A percentile compares a stretch with the other conserved stretches of the same genome.
phyloP scores from a whole-genome alignment of 2,797 vertebrate species.

The Coracias cyanogaster region DNA sequence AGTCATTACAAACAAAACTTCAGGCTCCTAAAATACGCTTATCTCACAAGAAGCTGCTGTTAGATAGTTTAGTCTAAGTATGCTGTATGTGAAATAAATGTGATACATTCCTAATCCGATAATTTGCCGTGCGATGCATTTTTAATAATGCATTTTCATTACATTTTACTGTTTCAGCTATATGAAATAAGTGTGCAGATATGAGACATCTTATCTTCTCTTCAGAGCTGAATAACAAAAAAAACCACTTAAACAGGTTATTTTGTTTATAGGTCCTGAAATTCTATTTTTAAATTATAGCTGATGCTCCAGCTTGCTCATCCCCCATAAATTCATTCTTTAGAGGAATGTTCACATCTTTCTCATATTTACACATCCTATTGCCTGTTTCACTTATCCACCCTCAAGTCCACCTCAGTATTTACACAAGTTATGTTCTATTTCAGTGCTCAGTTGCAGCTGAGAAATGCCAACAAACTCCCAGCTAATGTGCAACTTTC shows the following conservation, averaged over 20 bases:
- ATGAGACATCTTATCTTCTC: neutral
- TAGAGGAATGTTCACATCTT: neutral
- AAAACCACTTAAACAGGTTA: neutral
- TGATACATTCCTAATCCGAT: neutral
- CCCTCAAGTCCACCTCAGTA: neutral
- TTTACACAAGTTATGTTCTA: neutral
- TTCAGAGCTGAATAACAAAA: neutral
- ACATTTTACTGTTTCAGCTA: slow-evolving; percentile 5
- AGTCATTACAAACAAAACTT: slow-evolving; percentile 24
- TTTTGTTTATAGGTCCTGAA: neutral
- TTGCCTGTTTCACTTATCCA: neutral
- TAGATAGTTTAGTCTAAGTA: slow-evolving; percentile 7
- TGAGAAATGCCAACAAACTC: neutral
- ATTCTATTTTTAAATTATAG: neutral
- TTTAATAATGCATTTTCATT: slow-evolving; percentile 20
- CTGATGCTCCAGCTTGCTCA: neutral
- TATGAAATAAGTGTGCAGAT: neutral
- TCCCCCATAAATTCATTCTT: neutral
- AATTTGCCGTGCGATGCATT: neutral
- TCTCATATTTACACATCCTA: neutral
- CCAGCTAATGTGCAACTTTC: neutral
- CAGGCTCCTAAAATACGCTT: neutral
- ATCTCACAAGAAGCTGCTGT: neutral
- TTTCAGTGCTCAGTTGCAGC: neutral
- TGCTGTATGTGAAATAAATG: slow-evolving; percentile 7